These are phyloP conservation scores for Microtus pennsylvanicus DNA, from an alignment of 2,113 vertebrate species.

Conservation along the genomic window DNA sequence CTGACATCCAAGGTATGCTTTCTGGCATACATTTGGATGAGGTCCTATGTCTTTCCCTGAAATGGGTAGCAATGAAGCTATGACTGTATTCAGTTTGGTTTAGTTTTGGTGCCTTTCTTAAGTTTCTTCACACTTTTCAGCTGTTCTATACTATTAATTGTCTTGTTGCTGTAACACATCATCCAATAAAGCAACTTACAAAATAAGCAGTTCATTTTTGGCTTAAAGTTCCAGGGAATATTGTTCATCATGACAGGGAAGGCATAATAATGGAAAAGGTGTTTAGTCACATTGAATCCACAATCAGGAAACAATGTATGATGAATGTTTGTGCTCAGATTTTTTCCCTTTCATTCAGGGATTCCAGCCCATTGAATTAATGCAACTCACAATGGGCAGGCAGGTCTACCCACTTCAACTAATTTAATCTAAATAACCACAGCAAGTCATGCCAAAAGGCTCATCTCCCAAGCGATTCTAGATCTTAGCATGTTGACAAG, in stretches of 20 bases:
- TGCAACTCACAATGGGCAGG: not conserved
- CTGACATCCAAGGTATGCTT: too few species aligned
- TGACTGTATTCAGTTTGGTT: not conserved
- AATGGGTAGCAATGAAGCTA: not conserved
- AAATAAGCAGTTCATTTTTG: not conserved
- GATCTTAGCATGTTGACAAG: not conserved
- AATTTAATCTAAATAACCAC: not conserved
- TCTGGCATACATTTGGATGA: not conserved
- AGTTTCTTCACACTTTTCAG: not conserved
- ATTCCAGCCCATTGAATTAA: not conserved
- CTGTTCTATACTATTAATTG: not conserved
- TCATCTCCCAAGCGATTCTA: too few species aligned
- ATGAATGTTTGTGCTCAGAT: not conserved
- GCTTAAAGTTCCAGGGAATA: too few species aligned
- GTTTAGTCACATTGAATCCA: not conserved
- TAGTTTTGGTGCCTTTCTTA: not conserved
- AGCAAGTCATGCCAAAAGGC: not conserved
- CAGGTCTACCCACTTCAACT: not conserved
- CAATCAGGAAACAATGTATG: too few species aligned
- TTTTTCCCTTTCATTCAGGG: not conserved
- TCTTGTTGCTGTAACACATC: not conserved
- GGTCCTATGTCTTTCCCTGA: not conserved
- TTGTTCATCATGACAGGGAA: not conserved
- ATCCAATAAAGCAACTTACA: not conserved
- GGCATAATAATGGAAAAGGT: not conserved